Conservation (phyloP, 2,888 invertebrate genomes). For the Epinotia brunnichana region DNA sequence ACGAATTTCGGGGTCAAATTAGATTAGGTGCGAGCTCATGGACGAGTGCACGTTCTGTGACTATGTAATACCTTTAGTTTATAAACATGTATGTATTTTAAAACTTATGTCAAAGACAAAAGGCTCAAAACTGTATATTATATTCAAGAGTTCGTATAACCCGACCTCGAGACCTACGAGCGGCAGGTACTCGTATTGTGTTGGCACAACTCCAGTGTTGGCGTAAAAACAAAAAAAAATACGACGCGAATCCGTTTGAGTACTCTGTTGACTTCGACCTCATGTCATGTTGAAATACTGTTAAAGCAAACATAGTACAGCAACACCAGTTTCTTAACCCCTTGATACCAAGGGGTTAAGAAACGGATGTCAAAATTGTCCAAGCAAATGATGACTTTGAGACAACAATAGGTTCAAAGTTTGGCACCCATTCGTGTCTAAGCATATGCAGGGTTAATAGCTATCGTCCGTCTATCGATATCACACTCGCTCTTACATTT, state of each 20-base stretch:
- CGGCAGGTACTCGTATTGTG: conserved; percentile 57
- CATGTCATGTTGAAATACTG: not conserved
- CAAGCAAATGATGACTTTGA: too few species aligned
- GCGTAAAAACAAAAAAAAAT: conserved; percentile 14
- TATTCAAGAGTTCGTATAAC: not conserved
- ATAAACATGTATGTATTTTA: not conserved
- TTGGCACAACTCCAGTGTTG: conserved; percentile 70
- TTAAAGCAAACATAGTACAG: not conserved
- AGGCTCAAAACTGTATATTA: conserved; percentile 10
- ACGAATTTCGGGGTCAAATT: conserved; percentile 3
- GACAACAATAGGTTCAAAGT: too few species aligned
- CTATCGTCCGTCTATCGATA: too few species aligned
- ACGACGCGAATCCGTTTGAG: not conserved
- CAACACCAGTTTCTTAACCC: too few species aligned
- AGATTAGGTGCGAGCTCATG: not conserved
- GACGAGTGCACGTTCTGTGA: not conserved
- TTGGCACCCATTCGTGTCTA: too few species aligned
- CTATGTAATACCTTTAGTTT: not conserved
- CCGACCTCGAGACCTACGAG: conserved; percentile 65
- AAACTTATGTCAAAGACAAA: not conserved
- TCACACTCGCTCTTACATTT: too few species aligned
- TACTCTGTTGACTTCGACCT: not conserved
- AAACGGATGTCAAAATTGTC: too few species aligned
- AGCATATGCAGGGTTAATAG: too few species aligned
- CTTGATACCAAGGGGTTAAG: too few species aligned